Evolutionary conservation across 2,888 invertebrate genomes (phyloP).

Genomic region (Venustoraphidia nigricollis): DNA sequence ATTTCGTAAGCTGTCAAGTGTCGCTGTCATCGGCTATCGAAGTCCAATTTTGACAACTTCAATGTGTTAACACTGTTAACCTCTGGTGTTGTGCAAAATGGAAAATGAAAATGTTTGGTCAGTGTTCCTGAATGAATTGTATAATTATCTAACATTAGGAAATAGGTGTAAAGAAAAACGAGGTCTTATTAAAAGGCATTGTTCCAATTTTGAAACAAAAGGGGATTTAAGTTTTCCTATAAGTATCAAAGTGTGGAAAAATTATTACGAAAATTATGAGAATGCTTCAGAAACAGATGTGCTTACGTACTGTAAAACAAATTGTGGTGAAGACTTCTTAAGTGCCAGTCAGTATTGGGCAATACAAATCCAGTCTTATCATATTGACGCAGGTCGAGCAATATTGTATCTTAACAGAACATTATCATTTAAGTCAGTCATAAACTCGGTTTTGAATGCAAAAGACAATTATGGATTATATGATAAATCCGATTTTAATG

Average conservation of each 20-base stretch:
- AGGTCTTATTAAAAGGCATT: slow-evolving; percentile 38
- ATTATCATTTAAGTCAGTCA: slow-evolving; percentile 17
- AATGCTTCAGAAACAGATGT: slow-evolving; percentile 16
- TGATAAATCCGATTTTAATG: slow-evolving; percentile 12
- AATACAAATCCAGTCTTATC: slow-evolving; percentile 28
- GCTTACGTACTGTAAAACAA: slow-evolving; percentile 7
- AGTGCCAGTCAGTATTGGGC: slow-evolving; percentile 31
- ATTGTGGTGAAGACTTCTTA: slow-evolving; percentile 20
- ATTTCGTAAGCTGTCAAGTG: too few relatives aligned
- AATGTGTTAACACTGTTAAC: too few relatives aligned
- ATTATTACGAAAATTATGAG: slow-evolving; percentile 19
- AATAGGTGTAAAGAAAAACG: slow-evolving; percentile 3
- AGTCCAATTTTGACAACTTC: too few relatives aligned
- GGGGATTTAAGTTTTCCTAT: slow-evolving; percentile 53
- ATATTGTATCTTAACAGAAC: slow-evolving; percentile 36
- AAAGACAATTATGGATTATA: slow-evolving; percentile 18
- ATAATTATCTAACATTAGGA: slow-evolving; percentile 11
- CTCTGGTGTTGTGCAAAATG: too few relatives aligned
- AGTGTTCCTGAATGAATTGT: slow-evolving; percentile 10
- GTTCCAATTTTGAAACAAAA: slow-evolving; percentile 32
- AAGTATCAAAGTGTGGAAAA: slow-evolving; percentile 39
- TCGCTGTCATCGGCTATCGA: too few relatives aligned
- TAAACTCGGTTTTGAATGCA: slow-evolving; percentile 18
- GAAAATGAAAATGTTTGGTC: background rate
- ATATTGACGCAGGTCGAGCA: slow-evolving; percentile 29